Evolutionary conservation across 1,140 invertebrate genomes (phyloP), one percentile per base, ranked within the genome.

Genomic region (Drosophila equinoxialis): DNA sequence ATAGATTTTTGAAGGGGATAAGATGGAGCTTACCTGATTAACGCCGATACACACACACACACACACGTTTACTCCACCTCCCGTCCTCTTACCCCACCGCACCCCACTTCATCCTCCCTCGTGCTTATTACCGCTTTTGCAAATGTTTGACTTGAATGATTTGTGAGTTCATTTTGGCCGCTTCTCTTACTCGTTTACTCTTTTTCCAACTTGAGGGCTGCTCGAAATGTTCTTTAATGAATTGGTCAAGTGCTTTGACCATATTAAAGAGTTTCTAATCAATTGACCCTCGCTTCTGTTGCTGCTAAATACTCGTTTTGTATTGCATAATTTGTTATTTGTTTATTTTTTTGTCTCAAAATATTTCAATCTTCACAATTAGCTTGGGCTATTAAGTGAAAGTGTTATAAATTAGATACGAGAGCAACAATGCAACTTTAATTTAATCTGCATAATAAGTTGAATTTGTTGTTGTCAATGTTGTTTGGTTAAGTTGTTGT

Each of bases 381-480:
- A 89, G 77, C 67, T 58, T 11, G 63, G 45, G 61, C 74, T 11
- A 73, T 89, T 89, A 89, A 81, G 85, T 84, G 84, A 89, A 89
- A 89, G 84, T 89, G 77, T 79, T 89, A 84, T 90, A 84, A 87
- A 89, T 78, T 79, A 70, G 59, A 78, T 72, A 57, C 57, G 51
- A 63, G 65, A 67, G 39, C 55, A 65, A 62, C 45, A 65, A 80
- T 71, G 48, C 41, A 68, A 65, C 62, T 65, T 63, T 48, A 69
- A 77, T 74, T 64, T 54, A 69, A 64, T 73, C 67, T 68, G 58
- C 72, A 79, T 67, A 68, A 60, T 75, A 72, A 72, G 65, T 60
- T 68, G 57, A 69, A 66, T 58, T 45, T 51, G 14, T 48, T 48
- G 14, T 48, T 48, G 45, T 51, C 10, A 23, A 23, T 51, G 45